Percentiles rank a stretch among this genome's conserved stretches.
Conservation (phyloP, 2,797 vertebrate species). For the Smutsia gigantea region DNA sequence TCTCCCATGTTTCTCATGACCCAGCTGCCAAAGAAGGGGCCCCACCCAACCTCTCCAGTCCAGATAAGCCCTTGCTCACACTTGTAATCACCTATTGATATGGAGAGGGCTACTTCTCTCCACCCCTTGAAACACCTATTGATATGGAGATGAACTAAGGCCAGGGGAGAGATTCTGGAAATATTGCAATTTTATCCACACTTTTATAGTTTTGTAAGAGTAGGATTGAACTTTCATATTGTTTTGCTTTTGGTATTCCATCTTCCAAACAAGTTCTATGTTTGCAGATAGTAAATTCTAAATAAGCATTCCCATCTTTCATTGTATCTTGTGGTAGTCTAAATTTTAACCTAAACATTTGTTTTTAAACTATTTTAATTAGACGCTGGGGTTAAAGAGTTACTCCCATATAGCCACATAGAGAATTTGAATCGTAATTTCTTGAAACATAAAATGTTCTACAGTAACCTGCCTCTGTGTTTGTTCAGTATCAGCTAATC, state of each 20-base stretch:
- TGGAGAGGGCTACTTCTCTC: no score
- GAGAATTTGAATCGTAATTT: background rate
- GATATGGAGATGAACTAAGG: no score
- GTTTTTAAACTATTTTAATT: slow-evolving; percentile 36
- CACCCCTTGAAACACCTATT: no score
- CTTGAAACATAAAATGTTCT: background rate
- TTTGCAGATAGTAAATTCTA: background rate
- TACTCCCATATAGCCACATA: background rate
- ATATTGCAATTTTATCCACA: no score
- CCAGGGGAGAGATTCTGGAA: no score
- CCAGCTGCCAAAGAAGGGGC: no score
- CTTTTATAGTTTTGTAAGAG: background rate
- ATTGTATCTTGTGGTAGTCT: background rate
- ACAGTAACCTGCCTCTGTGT: background rate
- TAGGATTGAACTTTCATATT: background rate
- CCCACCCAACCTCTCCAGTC: no score
- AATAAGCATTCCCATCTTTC: background rate
- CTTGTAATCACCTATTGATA: no score
- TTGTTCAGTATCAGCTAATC: background rate
- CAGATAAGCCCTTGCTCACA: no score
- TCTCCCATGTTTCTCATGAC: no score
- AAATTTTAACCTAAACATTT: background rate
- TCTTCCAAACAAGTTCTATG: background rate
- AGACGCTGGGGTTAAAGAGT: background rate
- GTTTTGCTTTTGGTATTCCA: background rate